phyloP scores from a whole-genome alignment of 2,888 invertebrate species.

The Drosophila differens region DNA sequence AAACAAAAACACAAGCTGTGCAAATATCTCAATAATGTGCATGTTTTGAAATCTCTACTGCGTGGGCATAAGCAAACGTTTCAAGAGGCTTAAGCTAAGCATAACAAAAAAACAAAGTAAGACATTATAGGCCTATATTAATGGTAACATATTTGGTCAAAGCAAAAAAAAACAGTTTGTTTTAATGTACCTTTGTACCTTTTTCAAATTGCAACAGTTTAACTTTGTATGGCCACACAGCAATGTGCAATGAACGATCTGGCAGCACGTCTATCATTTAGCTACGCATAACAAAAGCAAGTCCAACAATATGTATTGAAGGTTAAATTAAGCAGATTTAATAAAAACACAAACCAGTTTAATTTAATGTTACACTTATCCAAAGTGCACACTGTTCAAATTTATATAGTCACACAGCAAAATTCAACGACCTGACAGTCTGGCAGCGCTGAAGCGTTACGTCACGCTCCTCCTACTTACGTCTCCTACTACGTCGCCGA shows the following conservation, averaged over 20 bases:
- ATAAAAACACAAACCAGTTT: not conserved
- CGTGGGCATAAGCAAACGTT: constrained; percentile 39
- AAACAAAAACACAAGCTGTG: constrained; percentile 73
- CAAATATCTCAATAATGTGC: constrained; percentile 66
- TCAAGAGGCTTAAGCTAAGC: not conserved
- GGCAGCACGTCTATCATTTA: constrained; percentile 21
- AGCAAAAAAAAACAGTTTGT: too few relatives aligned
- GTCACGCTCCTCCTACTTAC: not conserved
- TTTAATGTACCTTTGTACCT: not conserved
- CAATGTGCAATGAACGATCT: not conserved
- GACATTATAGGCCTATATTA: not conserved
- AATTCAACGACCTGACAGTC: not conserved
- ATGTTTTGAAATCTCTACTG: constrained; percentile 76
- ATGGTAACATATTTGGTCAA: not conserved
- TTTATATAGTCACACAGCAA: not conserved
- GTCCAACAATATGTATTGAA: not conserved
- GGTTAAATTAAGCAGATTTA: not conserved
- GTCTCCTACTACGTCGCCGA: not conserved
- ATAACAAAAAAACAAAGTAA: not conserved
- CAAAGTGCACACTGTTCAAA: not conserved
- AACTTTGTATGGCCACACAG: not conserved
- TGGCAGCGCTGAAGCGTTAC: not conserved
- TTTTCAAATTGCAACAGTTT: not conserved
- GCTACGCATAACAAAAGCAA: not conserved
- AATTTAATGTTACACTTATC: not conserved